Conservation (phyloP, 2,888 invertebrate species). For the Bombylius discolor region DNA sequence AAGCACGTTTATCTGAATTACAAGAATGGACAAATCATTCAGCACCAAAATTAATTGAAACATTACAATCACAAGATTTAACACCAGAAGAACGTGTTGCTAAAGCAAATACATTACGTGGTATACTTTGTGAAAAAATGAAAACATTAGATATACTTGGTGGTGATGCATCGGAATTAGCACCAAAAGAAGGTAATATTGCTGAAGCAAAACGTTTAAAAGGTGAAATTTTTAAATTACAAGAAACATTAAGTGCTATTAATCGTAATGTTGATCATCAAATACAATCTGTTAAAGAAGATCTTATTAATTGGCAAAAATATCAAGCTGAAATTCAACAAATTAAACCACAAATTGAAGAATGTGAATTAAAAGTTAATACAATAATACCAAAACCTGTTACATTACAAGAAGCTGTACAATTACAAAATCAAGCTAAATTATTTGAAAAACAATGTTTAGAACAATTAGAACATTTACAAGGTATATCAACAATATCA, state of each 20-base stretch:
- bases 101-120: conserved; percentile 61
- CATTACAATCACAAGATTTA: conserved; percentile 61
- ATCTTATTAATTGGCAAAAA: conserved; percentile 71
- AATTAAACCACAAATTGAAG: conserved; percentile 79
- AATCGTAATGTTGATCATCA: conserved; percentile 65
- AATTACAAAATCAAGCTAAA: conserved; percentile 57
- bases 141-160: conserved; percentile 58
- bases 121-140: conserved; percentile 62
- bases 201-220: conserved; percentile 62
- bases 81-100: conserved; percentile 71
- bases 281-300: conserved; percentile 59
- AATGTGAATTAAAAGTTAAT: conserved; percentile 67
- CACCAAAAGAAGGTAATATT: conserved; percentile 49
- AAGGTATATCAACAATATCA: conserved; percentile 58
- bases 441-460: conserved; percentile 67
- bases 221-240: conserved; percentile 59
- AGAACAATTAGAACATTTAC: conserved; percentile 58
- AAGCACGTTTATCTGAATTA: conserved; percentile 59
- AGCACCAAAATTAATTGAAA: conserved; percentile 60
- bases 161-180: conserved; percentile 60
- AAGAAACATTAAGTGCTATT: conserved; percentile 62
- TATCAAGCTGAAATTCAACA: conserved; percentile 68
- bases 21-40: conserved; percentile 69
- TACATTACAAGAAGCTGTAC: conserved; percentile 67
- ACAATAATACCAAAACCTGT: conserved; percentile 51